A percentile compares a stretch with the other conserved stretches of the same genome.
Evolutionary conservation across 2,888 invertebrate genomes (phyloP).

Genomic region (Strigamia crassipes): DNA sequence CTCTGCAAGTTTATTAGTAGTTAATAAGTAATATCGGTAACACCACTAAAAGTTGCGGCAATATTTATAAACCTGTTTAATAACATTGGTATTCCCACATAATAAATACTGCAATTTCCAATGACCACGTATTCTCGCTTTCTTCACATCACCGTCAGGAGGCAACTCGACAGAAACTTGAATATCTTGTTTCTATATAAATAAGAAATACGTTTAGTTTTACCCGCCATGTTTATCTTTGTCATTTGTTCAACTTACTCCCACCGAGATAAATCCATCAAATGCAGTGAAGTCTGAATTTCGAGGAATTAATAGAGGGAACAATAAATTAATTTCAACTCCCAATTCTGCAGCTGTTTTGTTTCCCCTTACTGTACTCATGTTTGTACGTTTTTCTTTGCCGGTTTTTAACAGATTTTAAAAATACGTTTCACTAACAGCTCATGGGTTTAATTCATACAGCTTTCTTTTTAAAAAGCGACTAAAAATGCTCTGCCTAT

Average conservation of each 20-base stretch:
- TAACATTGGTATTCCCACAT: not conserved
- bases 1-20: not conserved
- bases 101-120: slow-evolving; percentile 32
- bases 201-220: not conserved
- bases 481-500: not conserved
- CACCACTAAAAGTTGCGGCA: not conserved
- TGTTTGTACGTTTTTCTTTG: not conserved
- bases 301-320: slow-evolving; percentile 12
- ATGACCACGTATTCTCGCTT: slow-evolving; percentile 5
- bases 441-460: not conserved
- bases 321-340: not conserved
- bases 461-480: not conserved
- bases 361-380: not conserved
- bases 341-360: not conserved
- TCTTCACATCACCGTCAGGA: not conserved
- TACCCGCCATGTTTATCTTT: not conserved
- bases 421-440: no score
- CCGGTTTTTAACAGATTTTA: not conserved
- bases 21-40: no score
- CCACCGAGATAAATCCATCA: slow-evolving; percentile 15
- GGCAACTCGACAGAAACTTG: slow-evolving; percentile 1
- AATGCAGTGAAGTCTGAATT: not conserved
- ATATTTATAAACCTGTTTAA: not conserved
- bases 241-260: not conserved
- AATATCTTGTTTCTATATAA: not conserved